Evolutionary conservation across 2,113 vertebrate species (phyloP), one percentile per base, ranked within the genome.

Genomic region (Saccopteryx leptura): DNA sequence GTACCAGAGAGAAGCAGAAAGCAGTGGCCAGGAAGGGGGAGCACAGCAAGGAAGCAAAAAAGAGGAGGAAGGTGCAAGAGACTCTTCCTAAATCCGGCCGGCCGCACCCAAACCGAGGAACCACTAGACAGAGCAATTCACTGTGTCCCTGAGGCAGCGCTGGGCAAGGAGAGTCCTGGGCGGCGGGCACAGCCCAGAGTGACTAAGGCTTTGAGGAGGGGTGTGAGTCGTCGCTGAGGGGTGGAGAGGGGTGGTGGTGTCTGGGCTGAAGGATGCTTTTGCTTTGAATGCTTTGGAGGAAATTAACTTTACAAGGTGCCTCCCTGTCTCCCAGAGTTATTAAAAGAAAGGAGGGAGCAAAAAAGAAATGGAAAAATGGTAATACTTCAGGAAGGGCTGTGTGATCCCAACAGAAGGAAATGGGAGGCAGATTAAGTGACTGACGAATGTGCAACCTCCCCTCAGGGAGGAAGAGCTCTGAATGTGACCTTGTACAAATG

Each of bases 291-390:
- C 83, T 96, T 97, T 13, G 2, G 95, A 97, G 92, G 96, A 98
- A 98, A 97, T 97, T 93, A 98, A 96, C 95, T 98, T 97, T 96
- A 98, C 75, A 96, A 97, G 96, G 94, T 97, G 81, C 96, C 96
- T 97, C 97, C 96, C 96, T 97, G 97, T 97, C 97, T 98, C 96
- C 78, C 82, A 88, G 93, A 98, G 96, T 97, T 98, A 97, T 97
- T 97, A 97, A 97, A 97, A 96, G 93, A 97, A 96, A 98, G 93
- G 88, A 98, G 93, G 89, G 91, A 97, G 93, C 88, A 94, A 71
- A 92, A 91, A 92, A 96, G 97, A 96, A 96, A 96, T 96, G 97
- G 97, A 97, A 97, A 98, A 97, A 88, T 60, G 71, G 96, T 91
- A 96, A 96, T 83, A 92, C 68, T 60, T 90, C 91, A 93, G 94